A percentile compares a stretch with the other conserved stretches of the same genome.
These are phyloP conservation scores for Phalacrocorax brasilianus DNA, from an alignment of 2,113 vertebrate species.

Conservation along the genomic window DNA sequence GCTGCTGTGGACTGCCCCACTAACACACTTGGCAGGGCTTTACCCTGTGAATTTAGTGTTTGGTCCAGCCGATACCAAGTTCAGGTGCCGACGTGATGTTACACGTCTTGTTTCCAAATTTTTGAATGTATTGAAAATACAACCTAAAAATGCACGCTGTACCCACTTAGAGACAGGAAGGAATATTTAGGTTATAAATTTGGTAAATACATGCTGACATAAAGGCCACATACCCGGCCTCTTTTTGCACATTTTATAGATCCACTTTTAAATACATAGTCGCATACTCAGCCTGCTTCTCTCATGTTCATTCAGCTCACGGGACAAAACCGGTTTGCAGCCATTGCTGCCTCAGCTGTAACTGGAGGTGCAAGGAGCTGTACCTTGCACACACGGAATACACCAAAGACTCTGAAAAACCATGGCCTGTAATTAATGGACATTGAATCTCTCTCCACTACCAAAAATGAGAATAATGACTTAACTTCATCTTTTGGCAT, in stretches of 20 bases:
- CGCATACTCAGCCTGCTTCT: not conserved
- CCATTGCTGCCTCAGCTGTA: not conserved
- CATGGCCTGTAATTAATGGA: not conserved
- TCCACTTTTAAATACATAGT: not conserved
- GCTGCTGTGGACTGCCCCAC: not conserved
- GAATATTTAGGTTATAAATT: not conserved
- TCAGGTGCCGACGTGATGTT: not conserved
- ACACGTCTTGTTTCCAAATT: accelerated
- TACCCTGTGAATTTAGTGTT: not conserved
- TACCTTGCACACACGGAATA: not conserved
- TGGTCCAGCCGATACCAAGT: not conserved
- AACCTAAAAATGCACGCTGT: not conserved
- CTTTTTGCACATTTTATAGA: not conserved
- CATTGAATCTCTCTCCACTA: not conserved
- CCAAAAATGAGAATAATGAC: not conserved
- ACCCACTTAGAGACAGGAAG: not conserved
- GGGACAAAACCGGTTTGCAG: not conserved
- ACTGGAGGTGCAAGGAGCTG: not conserved
- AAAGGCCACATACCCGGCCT: not conserved
- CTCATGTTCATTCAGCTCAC: not conserved
- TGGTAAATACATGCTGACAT: not conserved
- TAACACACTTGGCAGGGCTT: not conserved
- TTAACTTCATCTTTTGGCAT: not conserved
- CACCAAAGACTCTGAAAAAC: not conserved
- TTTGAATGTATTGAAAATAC: not conserved